Conservation (phyloP, 2,797 vertebrate genomes). For the Philypnodon macrostomus region DNA sequence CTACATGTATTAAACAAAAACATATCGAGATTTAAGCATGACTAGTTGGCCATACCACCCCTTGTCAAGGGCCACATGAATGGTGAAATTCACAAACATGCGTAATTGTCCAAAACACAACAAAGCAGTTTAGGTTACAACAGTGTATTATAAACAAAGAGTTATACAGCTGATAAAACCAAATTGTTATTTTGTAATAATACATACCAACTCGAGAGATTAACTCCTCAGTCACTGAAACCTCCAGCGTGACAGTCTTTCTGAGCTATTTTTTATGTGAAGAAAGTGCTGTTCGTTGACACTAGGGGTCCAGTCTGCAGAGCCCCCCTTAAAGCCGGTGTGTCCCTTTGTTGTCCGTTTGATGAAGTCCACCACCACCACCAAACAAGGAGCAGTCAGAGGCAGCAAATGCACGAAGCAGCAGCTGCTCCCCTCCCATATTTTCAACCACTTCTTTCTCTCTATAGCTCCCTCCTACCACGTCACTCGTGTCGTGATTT, state of each 20-base stretch:
- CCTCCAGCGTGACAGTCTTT: slow-evolving; percentile 60
- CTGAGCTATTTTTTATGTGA: slow-evolving; percentile 13
- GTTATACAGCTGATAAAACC: no score
- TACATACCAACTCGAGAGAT: slow-evolving; percentile 61
- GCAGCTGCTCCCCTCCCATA: slow-evolving; percentile 65
- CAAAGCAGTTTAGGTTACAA: no score
- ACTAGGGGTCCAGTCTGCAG: slow-evolving; percentile 32
- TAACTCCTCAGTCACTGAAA: slow-evolving; percentile 63
- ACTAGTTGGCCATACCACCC: no score
- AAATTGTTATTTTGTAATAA: no score
- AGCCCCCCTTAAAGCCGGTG: slow-evolving; percentile 7
- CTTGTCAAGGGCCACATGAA: no score
- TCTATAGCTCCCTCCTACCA: slow-evolving; percentile 28
- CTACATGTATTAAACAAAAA: no score
- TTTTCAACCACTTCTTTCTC: slow-evolving; percentile 55
- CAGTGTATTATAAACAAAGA: no score
- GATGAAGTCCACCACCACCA: slow-evolving; percentile 26
- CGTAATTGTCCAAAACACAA: no score
- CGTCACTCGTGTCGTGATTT: slow-evolving; percentile 80
- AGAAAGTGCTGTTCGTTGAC: slow-evolving; percentile 14
- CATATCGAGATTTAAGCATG: no score
- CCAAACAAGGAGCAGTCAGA: slow-evolving; percentile 4
- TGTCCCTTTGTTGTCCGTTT: slow-evolving; percentile 56
- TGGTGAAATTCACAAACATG: no score
- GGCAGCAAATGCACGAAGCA: slow-evolving; percentile 45